A percentile compares a stretch with the other conserved stretches of the same genome.
These are phyloP conservation scores for Eulemur coronatus DNA, from an alignment of 2,797 vertebrate species.

Conservation along the genomic window DNA sequence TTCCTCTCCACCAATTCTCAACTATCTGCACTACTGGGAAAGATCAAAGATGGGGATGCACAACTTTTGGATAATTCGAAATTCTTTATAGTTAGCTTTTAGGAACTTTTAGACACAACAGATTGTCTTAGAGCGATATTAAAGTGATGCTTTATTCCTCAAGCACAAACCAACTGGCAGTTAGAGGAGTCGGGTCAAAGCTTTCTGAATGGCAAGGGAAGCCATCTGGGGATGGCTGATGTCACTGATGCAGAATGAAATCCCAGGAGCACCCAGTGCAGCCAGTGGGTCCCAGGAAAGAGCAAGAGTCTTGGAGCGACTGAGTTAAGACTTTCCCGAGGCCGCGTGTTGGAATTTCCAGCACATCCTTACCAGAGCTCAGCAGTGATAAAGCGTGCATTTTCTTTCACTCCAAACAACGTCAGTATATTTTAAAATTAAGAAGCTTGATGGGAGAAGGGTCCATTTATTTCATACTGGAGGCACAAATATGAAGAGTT, in stretches of 20 bases:
- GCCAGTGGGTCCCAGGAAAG: background rate
- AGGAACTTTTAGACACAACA: background rate
- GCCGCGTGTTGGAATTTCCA: background rate
- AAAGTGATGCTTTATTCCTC: background rate
- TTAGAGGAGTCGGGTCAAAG: background rate
- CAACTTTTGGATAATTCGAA: background rate
- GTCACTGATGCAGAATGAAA: background rate
- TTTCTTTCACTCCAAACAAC: background rate
- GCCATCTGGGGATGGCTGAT: background rate
- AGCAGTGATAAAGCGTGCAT: accelerated
- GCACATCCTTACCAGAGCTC: accelerated
- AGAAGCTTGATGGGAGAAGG: background rate
- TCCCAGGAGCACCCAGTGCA: accelerated
- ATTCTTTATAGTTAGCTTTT: too few relatives aligned
- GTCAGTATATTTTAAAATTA: background rate
- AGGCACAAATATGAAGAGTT: background rate
- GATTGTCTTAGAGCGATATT: background rate
- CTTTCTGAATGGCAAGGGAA: background rate
- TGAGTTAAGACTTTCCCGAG: background rate
- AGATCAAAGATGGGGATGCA: background rate
- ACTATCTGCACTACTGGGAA: background rate
- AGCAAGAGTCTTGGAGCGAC: background rate
- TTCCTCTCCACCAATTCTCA: background rate
- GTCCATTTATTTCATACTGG: background rate
- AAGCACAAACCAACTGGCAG: background rate